Evolutionary conservation across 2,888 invertebrate genomes (phyloP).

Genomic region (Cataglyphis livida): DNA sequence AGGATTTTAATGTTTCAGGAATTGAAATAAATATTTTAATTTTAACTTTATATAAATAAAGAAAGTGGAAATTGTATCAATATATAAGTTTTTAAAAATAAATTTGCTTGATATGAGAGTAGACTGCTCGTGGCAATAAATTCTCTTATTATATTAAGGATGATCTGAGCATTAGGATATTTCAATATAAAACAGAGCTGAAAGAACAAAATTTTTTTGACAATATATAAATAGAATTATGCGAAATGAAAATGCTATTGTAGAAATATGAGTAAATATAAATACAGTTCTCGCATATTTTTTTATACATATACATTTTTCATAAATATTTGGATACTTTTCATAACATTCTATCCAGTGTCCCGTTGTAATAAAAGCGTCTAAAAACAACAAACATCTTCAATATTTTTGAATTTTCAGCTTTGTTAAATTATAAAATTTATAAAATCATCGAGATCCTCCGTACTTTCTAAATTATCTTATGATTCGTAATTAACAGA

Average conservation of each 20-base stretch:
- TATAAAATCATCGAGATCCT: not conserved
- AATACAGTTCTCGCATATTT: not conserved
- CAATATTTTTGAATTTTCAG: not conserved
- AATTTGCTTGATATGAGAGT: not conserved
- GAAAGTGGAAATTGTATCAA: not conserved
- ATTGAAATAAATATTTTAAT: not conserved
- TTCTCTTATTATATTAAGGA: not conserved
- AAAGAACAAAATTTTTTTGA: not conserved
- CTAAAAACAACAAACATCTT: not conserved
- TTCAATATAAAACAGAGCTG: not conserved
- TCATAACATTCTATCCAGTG: not conserved
- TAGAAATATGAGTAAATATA: not conserved
- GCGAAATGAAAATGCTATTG: no score
- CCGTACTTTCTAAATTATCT: not conserved
- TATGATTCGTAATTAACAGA: not conserved
- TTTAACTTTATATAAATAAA: not conserved
- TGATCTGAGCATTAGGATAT: not conserved
- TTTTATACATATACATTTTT: not conserved
- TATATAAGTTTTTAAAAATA: not conserved
- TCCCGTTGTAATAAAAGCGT: not conserved
- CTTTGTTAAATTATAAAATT: no score
- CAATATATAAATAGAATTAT: not conserved
- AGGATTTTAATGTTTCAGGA: not conserved
- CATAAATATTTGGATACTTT: not conserved
- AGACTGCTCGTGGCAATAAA: not conserved